Evolutionary conservation across 2,797 vertebrate genomes (phyloP), one percentile per base, ranked within the genome.

Genomic region (Cyprinella venusta): DNA sequence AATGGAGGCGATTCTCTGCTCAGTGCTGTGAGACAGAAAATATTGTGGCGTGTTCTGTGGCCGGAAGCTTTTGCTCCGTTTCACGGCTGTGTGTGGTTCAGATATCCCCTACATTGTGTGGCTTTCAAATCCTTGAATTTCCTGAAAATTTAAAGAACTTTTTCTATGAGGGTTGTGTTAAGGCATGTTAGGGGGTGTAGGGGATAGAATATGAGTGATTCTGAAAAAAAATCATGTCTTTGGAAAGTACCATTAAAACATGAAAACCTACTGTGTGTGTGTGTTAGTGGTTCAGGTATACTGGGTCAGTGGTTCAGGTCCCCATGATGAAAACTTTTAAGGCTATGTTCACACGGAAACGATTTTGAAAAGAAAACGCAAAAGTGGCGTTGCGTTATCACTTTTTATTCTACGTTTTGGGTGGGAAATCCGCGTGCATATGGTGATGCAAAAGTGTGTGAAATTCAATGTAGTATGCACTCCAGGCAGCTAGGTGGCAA

Each of bases 1-100:
- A 78, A 79, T 79, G 38, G 80, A 81, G 38, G 48, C n/a, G 19
- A 77, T 76, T 18, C 52, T 82, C 50, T 38, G 67, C 80, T 54
- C 65, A 36, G 42, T 3, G 86, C 64, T 83, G 87, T 89, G 85
- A 89, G 70, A 82, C 21, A 83, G 30, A 87, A 84, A 84, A 45
- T 26, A 71, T 18, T 65, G 38, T 65, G 10, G 67, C 19, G n/a
- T 45, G 59, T 67, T 52, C 36, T 87, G 65, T 83, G 33, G 45
- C 36, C 8, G 26, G 24, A 26, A 64, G 74, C 38, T 61, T 74
- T 65, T 45, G 21, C 67, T 45, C 15, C 8, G 21, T 30, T 84
- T 50, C 45, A 76, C 68, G 9, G n/a, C 9, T 79, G 24, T 38
- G 30, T 7, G 6, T 16, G 59, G 24, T 63, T 16, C 59, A 56